Evolutionary conservation across 2,113 vertebrate species (phyloP).

Genomic region (Lycaon pictus): DNA sequence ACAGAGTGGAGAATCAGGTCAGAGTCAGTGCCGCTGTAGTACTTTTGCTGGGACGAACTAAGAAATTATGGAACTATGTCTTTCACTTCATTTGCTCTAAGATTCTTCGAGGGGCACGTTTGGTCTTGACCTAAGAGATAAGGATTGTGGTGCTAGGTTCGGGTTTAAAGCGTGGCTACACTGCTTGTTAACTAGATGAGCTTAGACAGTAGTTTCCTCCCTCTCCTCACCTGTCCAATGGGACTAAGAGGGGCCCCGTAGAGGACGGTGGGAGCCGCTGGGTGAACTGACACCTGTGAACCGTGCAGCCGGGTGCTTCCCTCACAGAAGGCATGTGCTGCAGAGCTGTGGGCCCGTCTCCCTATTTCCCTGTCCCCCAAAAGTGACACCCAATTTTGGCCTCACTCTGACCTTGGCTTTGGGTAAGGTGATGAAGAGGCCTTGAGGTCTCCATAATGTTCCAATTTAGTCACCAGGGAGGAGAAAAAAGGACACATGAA

Average conservation of each 20-base stretch:
- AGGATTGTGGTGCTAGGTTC: background rate
- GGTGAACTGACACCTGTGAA: background rate
- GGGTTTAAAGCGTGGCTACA: background rate
- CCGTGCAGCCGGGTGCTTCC: background rate
- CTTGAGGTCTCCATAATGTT: background rate
- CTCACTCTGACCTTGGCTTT: background rate
- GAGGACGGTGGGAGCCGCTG: fast-evolving
- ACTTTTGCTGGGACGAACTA: background rate
- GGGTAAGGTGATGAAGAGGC: background rate
- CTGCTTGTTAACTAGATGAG: background rate
- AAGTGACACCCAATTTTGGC: background rate
- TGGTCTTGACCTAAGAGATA: background rate
- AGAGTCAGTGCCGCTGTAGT: background rate
- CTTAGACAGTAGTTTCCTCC: background rate
- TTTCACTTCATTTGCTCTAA: background rate
- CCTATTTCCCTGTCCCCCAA: background rate
- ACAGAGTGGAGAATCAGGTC: background rate
- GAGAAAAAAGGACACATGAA: background rate
- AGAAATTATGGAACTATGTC: background rate
- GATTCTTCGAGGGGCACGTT: background rate
- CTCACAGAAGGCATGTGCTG: background rate
- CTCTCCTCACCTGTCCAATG: background rate
- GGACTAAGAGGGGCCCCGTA: background rate
- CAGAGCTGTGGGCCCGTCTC: background rate
- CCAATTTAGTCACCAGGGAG: background rate